Evolutionary conservation across 2,113 vertebrate species (phyloP).

Genomic region (Fukomys damarensis): DNA sequence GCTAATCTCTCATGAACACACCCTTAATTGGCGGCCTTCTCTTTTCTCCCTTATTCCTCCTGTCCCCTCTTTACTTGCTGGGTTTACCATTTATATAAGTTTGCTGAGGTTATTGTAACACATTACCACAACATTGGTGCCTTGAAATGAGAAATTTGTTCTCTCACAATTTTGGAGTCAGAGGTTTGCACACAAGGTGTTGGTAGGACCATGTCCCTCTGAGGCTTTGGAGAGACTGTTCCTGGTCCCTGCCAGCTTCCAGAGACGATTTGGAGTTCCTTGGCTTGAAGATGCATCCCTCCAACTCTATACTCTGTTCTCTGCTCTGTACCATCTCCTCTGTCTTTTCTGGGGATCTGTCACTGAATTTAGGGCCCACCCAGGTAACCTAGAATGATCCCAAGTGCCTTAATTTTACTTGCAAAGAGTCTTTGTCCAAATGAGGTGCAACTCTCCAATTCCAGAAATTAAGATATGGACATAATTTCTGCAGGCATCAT

Average conservation of each 20-base stretch:
- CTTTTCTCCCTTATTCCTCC: neutral
- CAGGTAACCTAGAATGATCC: neutral
- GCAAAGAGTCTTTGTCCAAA: neutral
- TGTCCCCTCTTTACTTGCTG: neutral
- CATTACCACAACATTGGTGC: neutral
- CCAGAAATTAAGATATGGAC: neutral
- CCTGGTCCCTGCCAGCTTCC: neutral
- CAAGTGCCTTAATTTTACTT: neutral
- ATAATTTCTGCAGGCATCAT: neutral
- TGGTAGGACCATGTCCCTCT: fast-evolving
- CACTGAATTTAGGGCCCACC: neutral
- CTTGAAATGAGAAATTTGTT: neutral
- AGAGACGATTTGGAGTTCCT: neutral
- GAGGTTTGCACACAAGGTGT: neutral
- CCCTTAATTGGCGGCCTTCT: neutral
- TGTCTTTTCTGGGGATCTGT: neutral
- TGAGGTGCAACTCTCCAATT: neutral
- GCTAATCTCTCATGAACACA: neutral
- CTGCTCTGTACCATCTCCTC: neutral
- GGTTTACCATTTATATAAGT: neutral
- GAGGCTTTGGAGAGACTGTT: neutral
- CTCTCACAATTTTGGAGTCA: neutral
- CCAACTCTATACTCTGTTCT: neutral
- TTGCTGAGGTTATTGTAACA: neutral
- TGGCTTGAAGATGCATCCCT: neutral